A percentile compares a stretch with the other conserved stretches of the same genome.
These are phyloP conservation scores for Liopterus haemorrhoidalis DNA, from an alignment of 2,888 invertebrate species.

Conservation along the genomic window DNA sequence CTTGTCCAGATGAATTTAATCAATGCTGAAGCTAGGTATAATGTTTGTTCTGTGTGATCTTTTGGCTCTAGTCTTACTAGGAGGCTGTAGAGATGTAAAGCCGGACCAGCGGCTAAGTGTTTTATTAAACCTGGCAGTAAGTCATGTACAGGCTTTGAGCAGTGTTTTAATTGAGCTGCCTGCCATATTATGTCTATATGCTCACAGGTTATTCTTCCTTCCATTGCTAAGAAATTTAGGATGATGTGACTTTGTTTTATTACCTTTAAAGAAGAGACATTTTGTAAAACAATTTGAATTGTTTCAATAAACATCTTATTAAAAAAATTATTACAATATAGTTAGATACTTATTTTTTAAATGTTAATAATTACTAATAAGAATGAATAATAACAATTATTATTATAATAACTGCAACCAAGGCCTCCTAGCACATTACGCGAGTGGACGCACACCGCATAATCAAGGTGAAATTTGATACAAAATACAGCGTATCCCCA, in stretches of 20 bases:
- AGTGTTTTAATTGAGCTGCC: constrained; percentile 90
- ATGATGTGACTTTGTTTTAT: constrained; percentile 94
- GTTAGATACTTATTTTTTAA: too few relatives aligned
- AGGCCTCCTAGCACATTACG: too few relatives aligned
- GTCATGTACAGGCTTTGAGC: constrained; percentile 89
- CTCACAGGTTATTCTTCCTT: constrained; percentile 81
- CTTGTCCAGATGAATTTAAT: constrained; percentile 90
- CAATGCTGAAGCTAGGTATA: constrained; percentile 82
- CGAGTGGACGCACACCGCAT: too few relatives aligned
- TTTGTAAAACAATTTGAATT: too few relatives aligned
- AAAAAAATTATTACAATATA: too few relatives aligned
- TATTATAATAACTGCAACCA: too few relatives aligned
- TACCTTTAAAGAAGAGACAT: too few relatives aligned
- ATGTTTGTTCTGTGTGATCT: constrained; percentile 89
- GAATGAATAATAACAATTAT: too few relatives aligned
- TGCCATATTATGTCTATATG: constrained; percentile 93
- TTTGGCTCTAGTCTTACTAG: constrained; percentile 83
- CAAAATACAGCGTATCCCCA: too few relatives aligned
- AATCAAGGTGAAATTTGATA: too few relatives aligned
- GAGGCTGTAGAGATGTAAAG: constrained; percentile 79
- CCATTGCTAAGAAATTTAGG: constrained; percentile 86
- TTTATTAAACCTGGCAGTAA: constrained; percentile 83
- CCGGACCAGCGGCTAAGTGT: constrained; percentile 81
- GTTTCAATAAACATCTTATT: too few relatives aligned
- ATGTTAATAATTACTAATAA: too few relatives aligned